Evolutionary conservation across 2,888 invertebrate genomes (phyloP), one percentile per base, ranked within the genome.

Genomic region (Microctonus hyperodae): DNA sequence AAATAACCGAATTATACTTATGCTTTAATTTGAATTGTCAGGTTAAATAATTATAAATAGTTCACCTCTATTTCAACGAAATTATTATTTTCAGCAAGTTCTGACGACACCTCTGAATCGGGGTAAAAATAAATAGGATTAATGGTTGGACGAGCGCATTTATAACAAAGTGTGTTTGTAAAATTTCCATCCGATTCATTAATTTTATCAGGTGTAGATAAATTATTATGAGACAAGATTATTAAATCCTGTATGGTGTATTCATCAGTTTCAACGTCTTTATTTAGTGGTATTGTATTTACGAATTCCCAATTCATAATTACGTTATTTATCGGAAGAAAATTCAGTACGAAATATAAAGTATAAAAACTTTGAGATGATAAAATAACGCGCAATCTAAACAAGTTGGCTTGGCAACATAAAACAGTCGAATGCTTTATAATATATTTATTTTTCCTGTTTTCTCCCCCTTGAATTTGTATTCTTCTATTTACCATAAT

Each of bases 41-140:
- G n/a, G 9, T 40, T 10, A 31, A 20, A 59, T 57, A 31, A 28
- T 48, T 33, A 13, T 59, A 40, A 55, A 6, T 28, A 51, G 56
- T 25, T 48, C 72, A 79, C 79, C 75, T 78, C 79, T 2, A 79
- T 35, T 11, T 79, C 80, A 55, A 78, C 60, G 23, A 76, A 78
- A 31, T 79, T 79, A 35, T 80, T 78, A 71, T 79, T 79, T 13
- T 80, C 69, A 0, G 75, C 75, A 7, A 79, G 69, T 56, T 68
- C 73, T 71, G 80, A 69, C 1, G 79, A 80, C 64, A 79, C 78
- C 9, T 80, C 79, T 4, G 74, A 73, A 48, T 79, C 79, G 1
- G 79, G 80, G 48, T 76, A 79, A 62, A 79, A 76, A 48, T 77
- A 78, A 44, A 80, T 57, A 0, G 79, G 79, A 65, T 78, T 73